Evolutionary conservation across 2,797 vertebrate species (phyloP), one percentile per base, ranked within the genome.

Genomic region (Myiotriccus ornatus): DNA sequence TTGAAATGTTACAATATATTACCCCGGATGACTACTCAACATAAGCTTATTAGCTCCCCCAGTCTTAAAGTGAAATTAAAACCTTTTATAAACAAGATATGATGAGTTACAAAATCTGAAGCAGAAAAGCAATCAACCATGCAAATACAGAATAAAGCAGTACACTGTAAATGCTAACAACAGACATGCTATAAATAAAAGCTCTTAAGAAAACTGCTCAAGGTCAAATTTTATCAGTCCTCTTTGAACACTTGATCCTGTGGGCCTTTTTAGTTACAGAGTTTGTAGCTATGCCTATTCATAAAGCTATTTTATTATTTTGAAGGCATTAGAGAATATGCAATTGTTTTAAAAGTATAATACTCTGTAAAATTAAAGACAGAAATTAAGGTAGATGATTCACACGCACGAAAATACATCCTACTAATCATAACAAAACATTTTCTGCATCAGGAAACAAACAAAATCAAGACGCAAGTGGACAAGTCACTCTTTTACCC

Each of bases 141-240:
- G 93, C 84, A 94, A 95, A 96, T 67, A 92, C 20, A 71, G 71
- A 92, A 90, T 49, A 92, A 94, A 79, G 69, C n/a, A 79, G 59
- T 55, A 92, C 60, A 76, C 76, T 63, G 77, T 57, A 94, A 94
- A 82, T 74, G 56, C 49, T 93, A 89, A 92, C 79, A 96, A 93
- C 32, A 91, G 49, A 49, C 25, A 87, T 39, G 68, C 84, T 95
- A 90, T 93, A 96, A 95, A 95, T 92, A 95, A 90, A 92, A 87
- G 55, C 82, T 95, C 65, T 78, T 83, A 88, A 89, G 34, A 79
- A 91, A 93, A 84, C 55, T 55, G 73, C 63, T 86, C 73, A 92
- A 90, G 92, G 89, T 96, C 89, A 94, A 83, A 84, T 55, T 92
- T 83, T 75, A 85, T 74, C 79, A 95, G 62, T 46, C 22, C 50